Conservation (phyloP, 2,113 vertebrate species). For the Paraplagusia blochii region DNA sequence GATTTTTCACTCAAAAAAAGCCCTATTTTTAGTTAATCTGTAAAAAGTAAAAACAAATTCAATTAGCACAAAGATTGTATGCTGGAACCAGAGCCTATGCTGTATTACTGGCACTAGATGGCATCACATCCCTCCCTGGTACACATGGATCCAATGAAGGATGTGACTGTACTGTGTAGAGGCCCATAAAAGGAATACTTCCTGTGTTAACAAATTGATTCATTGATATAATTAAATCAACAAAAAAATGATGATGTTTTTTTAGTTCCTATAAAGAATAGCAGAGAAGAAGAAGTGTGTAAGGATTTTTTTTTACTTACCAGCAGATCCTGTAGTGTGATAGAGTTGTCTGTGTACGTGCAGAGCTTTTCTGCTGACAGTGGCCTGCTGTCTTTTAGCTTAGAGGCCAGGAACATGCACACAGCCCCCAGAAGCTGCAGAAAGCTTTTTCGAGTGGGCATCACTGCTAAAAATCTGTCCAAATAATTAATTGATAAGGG, state of each 20-base stretch:
- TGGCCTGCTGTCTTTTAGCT: constrained; percentile 89
- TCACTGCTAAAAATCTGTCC: constrained; percentile 91
- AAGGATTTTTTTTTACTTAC: constrained; percentile 74
- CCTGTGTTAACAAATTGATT: constrained; percentile 47
- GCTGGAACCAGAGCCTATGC: constrained; percentile 11
- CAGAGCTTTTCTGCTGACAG: constrained; percentile 91
- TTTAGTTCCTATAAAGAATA: constrained; percentile 16
- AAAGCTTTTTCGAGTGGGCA: constrained; percentile 84
- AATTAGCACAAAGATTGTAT: background rate
- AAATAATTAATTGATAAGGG: constrained; percentile 96
- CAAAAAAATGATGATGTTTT: constrained; percentile 31
- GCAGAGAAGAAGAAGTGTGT: constrained; percentile 14
- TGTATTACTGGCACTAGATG: constrained; percentile 81
- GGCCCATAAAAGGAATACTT: constrained; percentile 55
- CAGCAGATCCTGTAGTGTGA: constrained; percentile 89
- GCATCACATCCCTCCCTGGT: constrained; percentile 56
- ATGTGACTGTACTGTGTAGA: constrained; percentile 45
- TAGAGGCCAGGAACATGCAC: constrained; percentile 94
- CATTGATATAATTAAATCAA: constrained; percentile 35
- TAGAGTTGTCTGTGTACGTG: constrained; percentile 93
- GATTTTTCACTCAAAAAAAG: too few relatives aligned
- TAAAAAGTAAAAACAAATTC: too few relatives aligned
- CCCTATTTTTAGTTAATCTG: too few relatives aligned
- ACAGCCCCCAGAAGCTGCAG: constrained; percentile 92
- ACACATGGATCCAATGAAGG: constrained; percentile 57